These are phyloP conservation scores for Sesamia inferens DNA, from an alignment of 2,888 invertebrate genomes.

Conservation along the genomic window DNA sequence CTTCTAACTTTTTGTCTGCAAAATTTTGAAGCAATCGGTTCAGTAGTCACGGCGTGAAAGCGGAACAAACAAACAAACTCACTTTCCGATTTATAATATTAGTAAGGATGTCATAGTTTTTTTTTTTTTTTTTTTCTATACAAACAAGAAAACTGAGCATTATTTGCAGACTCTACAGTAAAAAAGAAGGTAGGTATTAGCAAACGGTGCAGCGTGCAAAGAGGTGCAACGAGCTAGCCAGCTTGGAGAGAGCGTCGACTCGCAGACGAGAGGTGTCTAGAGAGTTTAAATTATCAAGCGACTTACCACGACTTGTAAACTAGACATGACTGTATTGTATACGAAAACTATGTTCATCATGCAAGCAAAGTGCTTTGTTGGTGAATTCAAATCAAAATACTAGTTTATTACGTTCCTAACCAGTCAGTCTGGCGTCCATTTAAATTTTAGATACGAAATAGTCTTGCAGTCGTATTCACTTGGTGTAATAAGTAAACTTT, in stretches of 20 bases:
- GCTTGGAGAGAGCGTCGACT: conserved; percentile 71
- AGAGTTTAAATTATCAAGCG: conserved; percentile 75
- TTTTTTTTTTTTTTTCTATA: neutral
- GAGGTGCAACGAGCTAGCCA: conserved; percentile 43
- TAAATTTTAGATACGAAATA: conserved; percentile 47
- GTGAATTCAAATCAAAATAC: conserved; percentile 52
- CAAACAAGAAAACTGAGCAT: conserved; percentile 1
- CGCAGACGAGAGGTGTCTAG: conserved; percentile 67
- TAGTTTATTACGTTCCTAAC: conserved; percentile 35
- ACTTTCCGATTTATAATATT: too few species aligned
- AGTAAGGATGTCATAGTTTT: conserved; percentile 3
- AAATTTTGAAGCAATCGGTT: too few species aligned
- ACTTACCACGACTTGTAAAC: conserved; percentile 52
- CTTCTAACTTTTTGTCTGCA: too few species aligned
- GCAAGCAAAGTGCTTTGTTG: conserved; percentile 42
- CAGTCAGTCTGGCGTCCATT: conserved; percentile 46
- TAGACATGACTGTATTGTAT: conserved; percentile 47
- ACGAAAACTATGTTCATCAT: conserved; percentile 43
- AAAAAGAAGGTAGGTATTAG: conserved; percentile 35
- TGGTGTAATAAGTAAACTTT: conserved; percentile 17
- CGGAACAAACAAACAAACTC: too few species aligned
- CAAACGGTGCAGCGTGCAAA: conserved; percentile 35
- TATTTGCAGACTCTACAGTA: conserved; percentile 18
- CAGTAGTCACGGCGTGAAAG: too few species aligned
- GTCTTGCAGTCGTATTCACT: conserved; percentile 35